phyloP scores from a whole-genome alignment of 2,113 vertebrate genomes.

The Acinonyx jubatus region DNA sequence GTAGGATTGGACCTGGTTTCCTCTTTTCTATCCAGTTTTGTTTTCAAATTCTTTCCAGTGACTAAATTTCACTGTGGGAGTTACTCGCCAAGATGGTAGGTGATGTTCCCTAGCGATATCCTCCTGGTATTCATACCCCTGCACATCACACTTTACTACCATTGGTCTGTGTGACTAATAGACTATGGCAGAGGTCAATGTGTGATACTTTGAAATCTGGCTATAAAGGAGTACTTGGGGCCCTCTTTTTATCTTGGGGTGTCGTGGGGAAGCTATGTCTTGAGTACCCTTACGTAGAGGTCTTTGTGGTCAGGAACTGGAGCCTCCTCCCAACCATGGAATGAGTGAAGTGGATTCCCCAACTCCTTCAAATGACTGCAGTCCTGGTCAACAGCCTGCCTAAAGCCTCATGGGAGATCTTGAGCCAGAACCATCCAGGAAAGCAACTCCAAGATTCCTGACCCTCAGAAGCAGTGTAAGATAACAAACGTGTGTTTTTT shows the following conservation, averaged over 20 bases:
- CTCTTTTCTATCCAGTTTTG: neutral
- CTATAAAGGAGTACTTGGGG: too few species aligned
- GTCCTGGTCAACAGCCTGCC: neutral
- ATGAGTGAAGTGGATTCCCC: neutral
- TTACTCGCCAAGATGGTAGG: neutral
- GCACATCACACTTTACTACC: too few species aligned
- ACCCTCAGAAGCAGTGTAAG: neutral
- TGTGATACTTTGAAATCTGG: neutral
- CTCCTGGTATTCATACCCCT: neutral
- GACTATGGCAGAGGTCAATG: neutral
- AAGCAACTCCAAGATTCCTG: neutral
- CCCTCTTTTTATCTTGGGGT: neutral
- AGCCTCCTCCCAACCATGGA: neutral
- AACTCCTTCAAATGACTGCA: neutral
- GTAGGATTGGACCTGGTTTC: neutral
- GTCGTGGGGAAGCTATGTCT: neutral
- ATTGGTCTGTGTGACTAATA: neutral
- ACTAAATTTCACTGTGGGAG: neutral
- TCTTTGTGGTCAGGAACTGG: neutral
- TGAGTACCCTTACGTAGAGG: neutral
- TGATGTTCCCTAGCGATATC: neutral
- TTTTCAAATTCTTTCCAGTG: neutral
- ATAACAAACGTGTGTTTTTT: neutral
- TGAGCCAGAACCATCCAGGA: neutral
- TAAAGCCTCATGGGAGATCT: neutral